Evolutionary conservation across 2,888 invertebrate genomes (phyloP), one percentile per base, ranked within the genome.

Genomic region (Ormyrus thymus): DNA sequence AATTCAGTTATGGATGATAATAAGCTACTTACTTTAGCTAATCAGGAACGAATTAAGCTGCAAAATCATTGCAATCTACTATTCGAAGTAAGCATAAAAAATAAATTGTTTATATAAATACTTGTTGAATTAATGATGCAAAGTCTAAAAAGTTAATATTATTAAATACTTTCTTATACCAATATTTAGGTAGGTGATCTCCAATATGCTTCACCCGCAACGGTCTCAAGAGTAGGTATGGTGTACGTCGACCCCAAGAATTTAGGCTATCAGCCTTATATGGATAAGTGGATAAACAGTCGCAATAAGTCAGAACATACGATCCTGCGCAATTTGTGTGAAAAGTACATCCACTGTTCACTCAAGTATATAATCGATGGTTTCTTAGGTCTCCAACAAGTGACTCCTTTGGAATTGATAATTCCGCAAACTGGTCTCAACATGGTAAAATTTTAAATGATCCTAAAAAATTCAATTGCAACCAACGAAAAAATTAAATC

Each of bases 1-100:
- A 98, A 97, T 91, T 97, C 97, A 0, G 97, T 98, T 1, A 97
- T 98, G 97, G 98, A 98, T 87, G 97, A 98, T 90, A 98, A 97
- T 88, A 95, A 95, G 87, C 91, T 97, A 59, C 91, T 98, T 75
- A 98, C 97, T 0, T 91, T 98, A 78, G 97, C 97, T 6, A 98
- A 97, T 89, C 97, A 97, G 76, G 96, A 98, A 91, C 92, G 97
- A 81, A 96, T 97, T 81, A 92, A 96, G 80, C 91, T 97, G 78
- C 95, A 95, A 86, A 93, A 94, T 79, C 94, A 96, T 89, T 96
- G 96, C 89, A 94, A 95, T 48, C 90, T 98, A 79, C 91, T 98
- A 65, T 97, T 97, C 90, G 97, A 98, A 92, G 95, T 94, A 84
- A 84, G 29, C 29, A 29, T 29, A 2, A 56, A 48, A 48, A 48